Conservation (phyloP, 35 echinoderm and acorn worm species). For the Apostichopus parvimensis region DNA sequence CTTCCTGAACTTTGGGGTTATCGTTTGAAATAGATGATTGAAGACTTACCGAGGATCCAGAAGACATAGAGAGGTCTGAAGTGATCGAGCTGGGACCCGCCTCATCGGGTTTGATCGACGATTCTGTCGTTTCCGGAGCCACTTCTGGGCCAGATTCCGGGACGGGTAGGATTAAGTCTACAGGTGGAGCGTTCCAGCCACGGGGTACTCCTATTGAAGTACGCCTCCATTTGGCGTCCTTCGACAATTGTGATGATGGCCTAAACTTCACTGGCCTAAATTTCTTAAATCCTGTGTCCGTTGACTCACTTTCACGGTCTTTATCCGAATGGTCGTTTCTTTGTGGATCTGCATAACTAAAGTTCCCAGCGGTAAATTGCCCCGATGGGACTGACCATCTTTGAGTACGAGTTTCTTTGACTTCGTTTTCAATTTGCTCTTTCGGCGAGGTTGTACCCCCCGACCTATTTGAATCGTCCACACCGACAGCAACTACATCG, state of each 20-base stretch:
- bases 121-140: neutral
- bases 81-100: conserved; percentile 3
- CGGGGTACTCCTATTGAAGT: conserved; percentile 36
- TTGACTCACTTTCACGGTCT: neutral
- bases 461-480: neutral
- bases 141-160: too few species aligned
- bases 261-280: conserved; percentile 35
- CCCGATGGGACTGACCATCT: conserved; percentile 34
- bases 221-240: conserved; percentile 14
- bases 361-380: neutral
- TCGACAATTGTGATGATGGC: neutral
- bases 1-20: neutral
- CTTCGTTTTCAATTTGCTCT: neutral
- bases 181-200: conserved; percentile 42
- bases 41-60: conserved; percentile 23
- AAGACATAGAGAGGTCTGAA: neutral
- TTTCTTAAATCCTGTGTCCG: neutral
- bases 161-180: neutral
- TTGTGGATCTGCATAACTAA: neutral
- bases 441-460: neutral
- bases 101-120: neutral
- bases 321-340: neutral
- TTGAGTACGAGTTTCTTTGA: neutral
- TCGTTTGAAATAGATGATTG: neutral
- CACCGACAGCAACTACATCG: neutral